Percentiles rank a stretch among this genome's conserved stretches.
Evolutionary conservation across 2,888 invertebrate genomes (phyloP).

Genomic region (Agrotis segetum): DNA sequence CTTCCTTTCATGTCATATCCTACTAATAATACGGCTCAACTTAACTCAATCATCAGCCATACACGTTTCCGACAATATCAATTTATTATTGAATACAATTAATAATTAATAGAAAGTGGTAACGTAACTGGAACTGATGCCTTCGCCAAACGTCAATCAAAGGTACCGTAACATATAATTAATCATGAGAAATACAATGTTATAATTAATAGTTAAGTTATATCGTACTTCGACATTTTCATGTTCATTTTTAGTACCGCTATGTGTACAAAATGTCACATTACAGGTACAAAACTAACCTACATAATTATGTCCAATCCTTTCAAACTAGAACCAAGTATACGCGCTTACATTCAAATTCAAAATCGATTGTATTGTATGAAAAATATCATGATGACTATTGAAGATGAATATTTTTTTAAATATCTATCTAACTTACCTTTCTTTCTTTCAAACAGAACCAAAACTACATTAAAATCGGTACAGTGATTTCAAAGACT

Average conservation of each 20-base stretch:
- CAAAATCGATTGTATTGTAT: too few relatives aligned
- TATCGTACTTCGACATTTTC: constrained; percentile 57
- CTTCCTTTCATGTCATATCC: constrained; percentile 1
- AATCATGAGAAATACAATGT: constrained; percentile 63
- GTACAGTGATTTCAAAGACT: too few relatives aligned
- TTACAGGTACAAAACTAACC: too few relatives aligned
- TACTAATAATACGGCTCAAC: constrained; percentile 21
- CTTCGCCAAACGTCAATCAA: constrained; percentile 68
- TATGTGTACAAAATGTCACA: neutral
- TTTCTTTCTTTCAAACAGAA: too few relatives aligned
- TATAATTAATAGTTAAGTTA: constrained; percentile 70
- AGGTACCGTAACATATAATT: constrained; percentile 60
- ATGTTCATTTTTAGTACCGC: constrained; percentile 23
- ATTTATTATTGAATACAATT: constrained; percentile 55
- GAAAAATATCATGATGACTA: too few relatives aligned
- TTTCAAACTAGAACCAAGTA: too few relatives aligned
- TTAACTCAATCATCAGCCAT: constrained; percentile 25
- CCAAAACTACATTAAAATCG: too few relatives aligned
- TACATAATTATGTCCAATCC: too few relatives aligned
- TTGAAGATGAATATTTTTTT: too few relatives aligned
- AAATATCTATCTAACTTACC: too few relatives aligned
- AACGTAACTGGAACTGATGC: constrained; percentile 61
- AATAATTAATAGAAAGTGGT: constrained; percentile 63
- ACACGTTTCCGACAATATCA: constrained; percentile 12
- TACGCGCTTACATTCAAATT: too few relatives aligned